Base-by-base conservation (phyloP, 92 coral and sea anemone species). In the Metridium senile region DNA sequence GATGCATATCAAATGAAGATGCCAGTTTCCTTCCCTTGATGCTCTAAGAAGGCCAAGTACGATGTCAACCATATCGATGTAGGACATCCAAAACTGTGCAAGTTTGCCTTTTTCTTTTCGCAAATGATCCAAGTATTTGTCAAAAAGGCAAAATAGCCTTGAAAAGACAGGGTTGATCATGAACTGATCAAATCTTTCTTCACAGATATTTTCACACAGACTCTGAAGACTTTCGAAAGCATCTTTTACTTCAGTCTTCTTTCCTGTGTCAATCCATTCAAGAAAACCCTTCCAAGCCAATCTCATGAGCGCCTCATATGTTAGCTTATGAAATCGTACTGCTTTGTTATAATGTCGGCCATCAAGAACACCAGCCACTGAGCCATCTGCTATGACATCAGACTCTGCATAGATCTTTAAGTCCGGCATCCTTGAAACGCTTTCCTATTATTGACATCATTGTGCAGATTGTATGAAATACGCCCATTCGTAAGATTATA, bases 351-450 rank as follows among this genome's bases (percentile, higher is more conserved):
- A 88, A 58, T 58, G 78, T 33, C 72, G 79, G 11, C 93, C 89
- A 0, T 84, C 84, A 30, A 84, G 78, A 58, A 84, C 86, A 16
- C 84, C 77, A 29, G 84, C n/a, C 61, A 88, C 82, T 21, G 93
- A 88, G 3, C 93, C 86, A 29, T 82, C 82, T 0, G 89, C 86
- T 17, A 88, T 78, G 29, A 88, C 84, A 11, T 86, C 86, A 26
- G 92, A 79, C 52, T 88, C 93, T 62, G 62, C 72, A 74, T 66
- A 89, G 23, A 67, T 89, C 90, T 72, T 74, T 64, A 53, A 89
- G 64, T 57, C 94, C 94, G 0, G 90, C 86, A 31, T 89, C 88
- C 79, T 86, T 72, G 66, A 77, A 85, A 21, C 89, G 33, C 69
- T 72, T 74, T 11, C 87, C 86, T 68, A 82, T 82, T 56, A 85